Percentiles rank a stretch among this genome's conserved stretches.
Conservation (phyloP, 2,888 invertebrate species). For the Cabera pusaria region DNA sequence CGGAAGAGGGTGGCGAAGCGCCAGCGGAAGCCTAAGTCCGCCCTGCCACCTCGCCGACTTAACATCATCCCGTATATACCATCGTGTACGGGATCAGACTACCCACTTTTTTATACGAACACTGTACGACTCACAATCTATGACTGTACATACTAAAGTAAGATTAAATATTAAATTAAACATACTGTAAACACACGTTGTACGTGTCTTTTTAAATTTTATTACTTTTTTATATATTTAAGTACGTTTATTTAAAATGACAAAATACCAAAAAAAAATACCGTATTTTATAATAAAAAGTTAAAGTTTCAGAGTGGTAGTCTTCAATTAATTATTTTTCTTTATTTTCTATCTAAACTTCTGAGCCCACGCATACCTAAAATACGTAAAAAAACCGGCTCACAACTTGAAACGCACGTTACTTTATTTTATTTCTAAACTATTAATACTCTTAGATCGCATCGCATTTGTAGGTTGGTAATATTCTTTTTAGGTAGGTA, state of each 20-base stretch:
- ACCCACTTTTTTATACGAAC: constrained; percentile 74
- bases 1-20: constrained; percentile 46
- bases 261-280: constrained; percentile 70
- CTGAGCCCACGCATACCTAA: no score
- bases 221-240: constrained; percentile 69
- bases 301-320: constrained; percentile 66
- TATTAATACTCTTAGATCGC: no score
- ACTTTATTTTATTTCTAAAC: no score
- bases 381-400: no score
- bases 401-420: no score
- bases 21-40: constrained; percentile 60
- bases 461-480: no score
- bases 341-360: constrained; percentile 9
- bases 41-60: constrained; percentile 34
- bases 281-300: constrained; percentile 81
- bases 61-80: constrained; percentile 58
- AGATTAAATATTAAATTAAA: constrained; percentile 79
- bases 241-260: constrained; percentile 81
- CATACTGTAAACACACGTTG: constrained; percentile 79
- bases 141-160: constrained; percentile 80
- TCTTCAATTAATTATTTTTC: constrained; percentile 48
- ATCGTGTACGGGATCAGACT: constrained; percentile 65
- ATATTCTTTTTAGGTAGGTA: no score
- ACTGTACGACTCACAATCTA: constrained; percentile 72
- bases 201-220: constrained; percentile 79